Percentiles rank a stretch among this genome's conserved stretches.
phyloP scores from a whole-genome alignment of 1,140 invertebrate species.

The Hylaeus anthracinus region DNA sequence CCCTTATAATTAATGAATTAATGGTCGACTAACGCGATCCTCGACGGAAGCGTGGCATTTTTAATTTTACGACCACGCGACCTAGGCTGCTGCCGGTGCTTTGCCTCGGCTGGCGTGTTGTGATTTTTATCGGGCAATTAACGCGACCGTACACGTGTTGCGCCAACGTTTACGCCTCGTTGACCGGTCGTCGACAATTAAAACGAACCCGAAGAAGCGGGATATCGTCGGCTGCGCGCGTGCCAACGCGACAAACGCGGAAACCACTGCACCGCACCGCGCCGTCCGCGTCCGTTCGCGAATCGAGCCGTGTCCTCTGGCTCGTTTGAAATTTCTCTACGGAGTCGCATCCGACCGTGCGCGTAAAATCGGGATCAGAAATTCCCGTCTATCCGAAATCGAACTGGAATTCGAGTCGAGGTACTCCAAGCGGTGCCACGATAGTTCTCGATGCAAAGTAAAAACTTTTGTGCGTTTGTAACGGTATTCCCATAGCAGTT shows the following conservation, averaged over 20 bases:
- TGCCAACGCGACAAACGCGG: slow-evolving; percentile 16
- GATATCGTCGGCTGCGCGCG: slow-evolving; percentile 15
- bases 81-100: slow-evolving; percentile 36
- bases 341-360: no score
- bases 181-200: slow-evolving; percentile 71
- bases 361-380: no score
- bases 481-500: no score
- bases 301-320: not conserved
- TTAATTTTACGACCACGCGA: slow-evolving; percentile 75
- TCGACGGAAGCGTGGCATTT: slow-evolving; percentile 72
- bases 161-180: slow-evolving; percentile 75
- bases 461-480: no score
- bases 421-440: no score
- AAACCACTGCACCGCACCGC: not conserved
- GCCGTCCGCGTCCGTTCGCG: no score
- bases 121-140: slow-evolving; percentile 82
- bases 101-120: slow-evolving; percentile 75
- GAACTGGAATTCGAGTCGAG: no score
- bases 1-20: slow-evolving; percentile 73
- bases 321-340: no score
- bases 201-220: slow-evolving; percentile 65
- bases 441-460: no score
- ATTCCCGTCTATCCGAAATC: no score
- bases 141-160: slow-evolving; percentile 78
- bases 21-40: slow-evolving; percentile 72